Conservation (phyloP, 2,797 vertebrate species). For the Poeciliopsis infans region DNA sequence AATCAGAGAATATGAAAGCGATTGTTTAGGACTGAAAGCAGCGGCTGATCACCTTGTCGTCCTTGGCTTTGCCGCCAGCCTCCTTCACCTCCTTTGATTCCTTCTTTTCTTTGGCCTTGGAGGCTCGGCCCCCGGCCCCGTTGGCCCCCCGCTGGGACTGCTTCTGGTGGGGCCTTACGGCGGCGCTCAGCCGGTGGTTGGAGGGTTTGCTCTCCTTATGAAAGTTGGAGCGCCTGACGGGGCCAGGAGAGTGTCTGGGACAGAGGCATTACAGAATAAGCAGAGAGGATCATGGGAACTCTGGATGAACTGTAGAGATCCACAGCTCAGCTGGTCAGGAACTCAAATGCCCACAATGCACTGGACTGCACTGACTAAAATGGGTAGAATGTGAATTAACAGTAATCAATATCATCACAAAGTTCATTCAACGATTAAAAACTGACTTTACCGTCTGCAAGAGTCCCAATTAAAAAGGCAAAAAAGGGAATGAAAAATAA, state of each 20-base stretch:
- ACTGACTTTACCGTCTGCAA: too few species aligned
- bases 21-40: constrained; percentile 8
- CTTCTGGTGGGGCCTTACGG: constrained; percentile 83
- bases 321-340: not conserved
- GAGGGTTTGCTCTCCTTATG: constrained; percentile 87
- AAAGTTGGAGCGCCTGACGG: constrained; percentile 83
- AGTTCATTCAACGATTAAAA: too few species aligned
- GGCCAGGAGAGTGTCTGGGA: constrained; percentile 87
- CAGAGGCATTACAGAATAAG: not conserved
- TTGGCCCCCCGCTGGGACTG: constrained; percentile 84
- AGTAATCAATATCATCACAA: too few species aligned
- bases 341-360: not conserved
- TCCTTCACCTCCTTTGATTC: constrained; percentile 76
- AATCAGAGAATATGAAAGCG: not conserved
- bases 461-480: too few species aligned
- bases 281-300: not conserved
- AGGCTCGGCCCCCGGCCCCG: constrained; percentile 82
- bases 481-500: too few species aligned
- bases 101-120: constrained; percentile 88
- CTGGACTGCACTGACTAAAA: too few species aligned
- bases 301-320: not conserved
- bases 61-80: constrained; percentile 84
- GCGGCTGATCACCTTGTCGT: constrained; percentile 87
- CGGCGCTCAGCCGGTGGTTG: constrained; percentile 83
- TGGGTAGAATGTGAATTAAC: too few species aligned